A percentile compares a stretch with the other conserved stretches of the same genome.
These are phyloP conservation scores for Hyperoplus immaculatus DNA, from an alignment of 2,797 vertebrate species.

Conservation along the genomic window DNA sequence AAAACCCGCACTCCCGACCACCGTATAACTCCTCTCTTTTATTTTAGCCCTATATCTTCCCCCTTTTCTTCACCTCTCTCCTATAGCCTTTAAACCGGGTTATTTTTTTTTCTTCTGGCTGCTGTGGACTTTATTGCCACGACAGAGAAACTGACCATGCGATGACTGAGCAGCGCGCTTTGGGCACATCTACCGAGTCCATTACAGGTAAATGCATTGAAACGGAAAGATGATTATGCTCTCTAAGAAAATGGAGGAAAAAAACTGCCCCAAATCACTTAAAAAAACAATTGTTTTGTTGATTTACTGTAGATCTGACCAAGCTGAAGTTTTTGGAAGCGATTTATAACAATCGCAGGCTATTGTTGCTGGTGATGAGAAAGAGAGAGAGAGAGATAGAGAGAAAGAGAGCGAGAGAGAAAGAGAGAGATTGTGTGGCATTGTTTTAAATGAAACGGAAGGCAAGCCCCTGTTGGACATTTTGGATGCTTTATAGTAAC, in stretches of 20 bases:
- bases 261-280: not conserved
- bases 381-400: not conserved
- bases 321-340: slow-evolving; percentile 51
- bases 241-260: not conserved
- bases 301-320: not conserved
- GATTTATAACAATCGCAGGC: not conserved
- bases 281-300: accelerated
- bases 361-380: slow-evolving; percentile 12
- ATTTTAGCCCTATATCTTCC: slow-evolving; percentile 19
- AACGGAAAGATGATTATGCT: slow-evolving; percentile 32
- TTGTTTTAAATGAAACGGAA: slow-evolving; percentile 46
- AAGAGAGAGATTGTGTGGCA: not conserved
- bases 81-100: slow-evolving; percentile 4
- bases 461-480: slow-evolving; percentile 16
- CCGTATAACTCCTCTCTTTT: slow-evolving; percentile 1
- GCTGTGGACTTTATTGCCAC: slow-evolving; percentile 75
- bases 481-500: slow-evolving; percentile 16
- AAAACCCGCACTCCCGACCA: slow-evolving; percentile 16
- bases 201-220: slow-evolving; percentile 80
- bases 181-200: slow-evolving; percentile 80
- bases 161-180: slow-evolving; percentile 85
- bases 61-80: not conserved
- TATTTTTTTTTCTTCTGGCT: slow-evolving; percentile 34
- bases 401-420: not conserved
- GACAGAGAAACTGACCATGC: slow-evolving; percentile 83